Percentiles rank a stretch among this genome's conserved stretches.
Conservation (phyloP, 2,797 vertebrate species). For the Cirrhinus mrigala region DNA sequence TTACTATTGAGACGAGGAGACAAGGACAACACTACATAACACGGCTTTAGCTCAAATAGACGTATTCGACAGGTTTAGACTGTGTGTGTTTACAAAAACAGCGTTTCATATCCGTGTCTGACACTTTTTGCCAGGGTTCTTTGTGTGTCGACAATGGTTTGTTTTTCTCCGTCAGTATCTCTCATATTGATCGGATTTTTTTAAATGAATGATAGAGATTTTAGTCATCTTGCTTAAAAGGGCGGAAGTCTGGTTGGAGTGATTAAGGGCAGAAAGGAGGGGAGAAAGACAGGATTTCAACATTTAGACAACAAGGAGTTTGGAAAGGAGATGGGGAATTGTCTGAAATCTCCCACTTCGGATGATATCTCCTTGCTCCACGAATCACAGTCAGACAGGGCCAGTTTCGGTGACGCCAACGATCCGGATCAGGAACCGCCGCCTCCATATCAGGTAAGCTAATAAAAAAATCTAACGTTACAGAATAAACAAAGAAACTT, state of each 20-base stretch:
- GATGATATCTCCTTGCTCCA: constrained; percentile 98
- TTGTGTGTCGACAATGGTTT: constrained; percentile 81
- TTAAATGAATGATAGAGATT: constrained; percentile 16
- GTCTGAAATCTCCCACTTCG: constrained; percentile 95
- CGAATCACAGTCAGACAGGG: constrained; percentile 95
- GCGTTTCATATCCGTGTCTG: constrained; percentile 7
- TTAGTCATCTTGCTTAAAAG: constrained; percentile 13
- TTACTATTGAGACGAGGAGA: constrained; percentile 3
- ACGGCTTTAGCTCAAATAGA: not conserved
- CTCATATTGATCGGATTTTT: constrained; percentile 59
- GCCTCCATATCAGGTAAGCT: constrained; percentile 93
- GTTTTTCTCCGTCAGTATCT: constrained; percentile 74
- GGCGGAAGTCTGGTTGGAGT: constrained; percentile 8
- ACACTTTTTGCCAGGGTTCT: constrained; percentile 53
- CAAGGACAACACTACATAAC: not conserved
- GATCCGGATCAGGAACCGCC: constrained; percentile 95
- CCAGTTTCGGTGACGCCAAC: constrained; percentile 92
- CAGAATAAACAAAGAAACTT: constrained; percentile 1
- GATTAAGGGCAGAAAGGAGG: not conserved
- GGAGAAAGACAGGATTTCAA: constrained; percentile 51
- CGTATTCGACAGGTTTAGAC: not conserved
- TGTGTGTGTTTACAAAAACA: not conserved
- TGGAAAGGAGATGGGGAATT: constrained; percentile 92
- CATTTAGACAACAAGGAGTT: constrained; percentile 58
- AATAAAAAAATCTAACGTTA: not conserved